Conservation (phyloP, 2,888 invertebrate genomes). For the Marronus borbonicus region DNA sequence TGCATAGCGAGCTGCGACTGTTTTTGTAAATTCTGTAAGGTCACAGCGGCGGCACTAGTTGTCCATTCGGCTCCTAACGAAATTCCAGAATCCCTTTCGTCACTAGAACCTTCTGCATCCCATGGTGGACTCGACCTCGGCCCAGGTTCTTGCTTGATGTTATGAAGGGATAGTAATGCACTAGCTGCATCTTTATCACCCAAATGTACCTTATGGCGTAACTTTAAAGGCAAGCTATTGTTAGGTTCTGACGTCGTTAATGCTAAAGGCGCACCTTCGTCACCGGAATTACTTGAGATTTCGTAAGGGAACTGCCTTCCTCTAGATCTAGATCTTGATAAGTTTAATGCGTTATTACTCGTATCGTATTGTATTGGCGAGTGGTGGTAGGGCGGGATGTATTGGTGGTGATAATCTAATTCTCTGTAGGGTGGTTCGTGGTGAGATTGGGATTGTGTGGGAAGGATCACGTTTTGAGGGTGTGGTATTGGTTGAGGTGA, state of each 20-base stretch:
- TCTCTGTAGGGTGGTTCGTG: constrained; percentile 68
- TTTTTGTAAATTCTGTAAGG: constrained; percentile 67
- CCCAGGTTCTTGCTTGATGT: constrained; percentile 89
- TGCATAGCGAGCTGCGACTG: constrained; percentile 67
- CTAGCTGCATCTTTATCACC: constrained; percentile 92
- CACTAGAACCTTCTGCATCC: constrained; percentile 92
- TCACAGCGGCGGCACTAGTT: constrained; percentile 66
- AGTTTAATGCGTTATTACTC: constrained; percentile 80
- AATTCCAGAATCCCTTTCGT: constrained; percentile 92
- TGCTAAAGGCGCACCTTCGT: constrained; percentile 71
- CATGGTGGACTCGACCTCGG: constrained; percentile 86
- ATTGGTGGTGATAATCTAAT: constrained; percentile 53
- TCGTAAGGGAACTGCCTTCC: constrained; percentile 83
- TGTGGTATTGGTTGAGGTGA: constrained; percentile 72
- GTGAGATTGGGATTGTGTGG: constrained; percentile 67
- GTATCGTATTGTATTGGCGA: constrained; percentile 61
- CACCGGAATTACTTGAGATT: constrained; percentile 82
- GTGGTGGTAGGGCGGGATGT: constrained; percentile 60
- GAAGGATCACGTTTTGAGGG: constrained; percentile 72
- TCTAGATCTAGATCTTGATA: constrained; percentile 71
- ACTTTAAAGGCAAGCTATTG: constrained; percentile 89
- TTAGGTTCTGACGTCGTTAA: constrained; percentile 74
- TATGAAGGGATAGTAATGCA: constrained; percentile 85
- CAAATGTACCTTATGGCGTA: constrained; percentile 92
- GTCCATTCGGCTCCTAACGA: constrained; percentile 84